Evolutionary conservation across 2,797 vertebrate species (phyloP).

Genomic region (Discoglossus pictus): DNA sequence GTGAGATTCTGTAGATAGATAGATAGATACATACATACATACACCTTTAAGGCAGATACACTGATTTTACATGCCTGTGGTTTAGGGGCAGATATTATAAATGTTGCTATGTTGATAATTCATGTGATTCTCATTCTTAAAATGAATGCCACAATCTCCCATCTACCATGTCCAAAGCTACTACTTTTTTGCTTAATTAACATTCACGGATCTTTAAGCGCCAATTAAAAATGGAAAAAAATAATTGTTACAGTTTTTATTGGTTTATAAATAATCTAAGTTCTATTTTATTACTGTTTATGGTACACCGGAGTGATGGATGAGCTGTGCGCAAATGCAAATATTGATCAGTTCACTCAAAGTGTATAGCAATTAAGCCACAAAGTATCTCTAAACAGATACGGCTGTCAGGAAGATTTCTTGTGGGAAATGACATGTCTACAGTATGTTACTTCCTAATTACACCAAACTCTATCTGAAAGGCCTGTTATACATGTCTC

Average conservation of each 20-base stretch:
- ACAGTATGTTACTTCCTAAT: constrained; percentile 38
- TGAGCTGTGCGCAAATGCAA: constrained; percentile 59
- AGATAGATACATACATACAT: too few relatives aligned
- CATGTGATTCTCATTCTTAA: too few relatives aligned
- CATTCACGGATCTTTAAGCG: constrained; percentile 63
- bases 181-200: constrained; percentile 62
- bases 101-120: too few relatives aligned
- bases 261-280: constrained; percentile 64
- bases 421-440: constrained; percentile 51
- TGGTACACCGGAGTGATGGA: constrained; percentile 59
- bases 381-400: constrained; percentile 61
- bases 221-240: constrained; percentile 65
- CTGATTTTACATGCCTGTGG: constrained; percentile 12
- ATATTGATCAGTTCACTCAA: constrained; percentile 64
- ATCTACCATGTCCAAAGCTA: constrained; percentile 58
- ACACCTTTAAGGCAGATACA: constrained; percentile 10
- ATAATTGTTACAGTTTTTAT: constrained; percentile 60
- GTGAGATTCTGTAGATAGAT: too few relatives aligned
- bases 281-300: constrained; percentile 62
- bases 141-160: constrained; percentile 51
- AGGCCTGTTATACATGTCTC: too few relatives aligned
- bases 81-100: too few relatives aligned
- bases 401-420: constrained; percentile 49
- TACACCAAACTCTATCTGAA: constrained; percentile 45
- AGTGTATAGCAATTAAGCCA: constrained; percentile 59